These are phyloP conservation scores for Ptilonorhynchus violaceus DNA, from an alignment of 2,113 vertebrate genomes.

Conservation along the genomic window DNA sequence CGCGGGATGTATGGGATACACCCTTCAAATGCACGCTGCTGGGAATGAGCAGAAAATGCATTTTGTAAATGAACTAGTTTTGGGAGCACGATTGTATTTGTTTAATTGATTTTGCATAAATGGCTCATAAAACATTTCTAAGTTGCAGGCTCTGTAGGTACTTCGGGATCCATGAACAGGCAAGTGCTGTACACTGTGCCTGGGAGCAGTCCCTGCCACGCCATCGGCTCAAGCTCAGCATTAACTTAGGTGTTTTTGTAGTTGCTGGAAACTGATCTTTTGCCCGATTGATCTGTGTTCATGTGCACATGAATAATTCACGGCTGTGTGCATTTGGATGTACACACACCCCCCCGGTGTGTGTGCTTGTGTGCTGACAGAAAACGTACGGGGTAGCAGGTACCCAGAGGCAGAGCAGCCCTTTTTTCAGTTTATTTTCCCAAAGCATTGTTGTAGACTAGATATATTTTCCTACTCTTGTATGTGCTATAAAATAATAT, in stretches of 20 bases:
- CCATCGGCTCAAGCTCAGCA: not conserved
- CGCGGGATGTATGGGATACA: accelerated
- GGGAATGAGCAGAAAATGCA: not conserved
- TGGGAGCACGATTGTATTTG: not conserved
- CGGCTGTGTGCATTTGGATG: not conserved
- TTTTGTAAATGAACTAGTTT: not conserved
- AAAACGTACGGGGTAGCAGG: accelerated
- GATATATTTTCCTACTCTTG: not conserved
- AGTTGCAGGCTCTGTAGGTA: not conserved
- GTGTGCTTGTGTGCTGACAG: not conserved
- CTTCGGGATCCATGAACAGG: not conserved
- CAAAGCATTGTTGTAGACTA: not conserved
- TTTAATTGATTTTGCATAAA: not conserved
- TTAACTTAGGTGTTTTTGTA: not conserved
- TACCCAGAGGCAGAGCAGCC: not conserved
- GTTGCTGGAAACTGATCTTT: not conserved
- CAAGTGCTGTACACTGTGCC: accelerated
- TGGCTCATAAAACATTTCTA: not conserved
- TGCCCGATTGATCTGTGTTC: constrained; percentile 11
- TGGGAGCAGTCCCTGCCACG: not conserved
- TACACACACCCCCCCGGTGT: too few species aligned
- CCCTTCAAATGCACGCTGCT: not conserved
- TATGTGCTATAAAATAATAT: not conserved
- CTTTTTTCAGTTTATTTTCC: not conserved
- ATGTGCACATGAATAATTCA: constrained; percentile 20